These are phyloP conservation scores for Ridgeia piscesae DNA, from an alignment of 1,140 invertebrate species.

Conservation along the genomic window DNA sequence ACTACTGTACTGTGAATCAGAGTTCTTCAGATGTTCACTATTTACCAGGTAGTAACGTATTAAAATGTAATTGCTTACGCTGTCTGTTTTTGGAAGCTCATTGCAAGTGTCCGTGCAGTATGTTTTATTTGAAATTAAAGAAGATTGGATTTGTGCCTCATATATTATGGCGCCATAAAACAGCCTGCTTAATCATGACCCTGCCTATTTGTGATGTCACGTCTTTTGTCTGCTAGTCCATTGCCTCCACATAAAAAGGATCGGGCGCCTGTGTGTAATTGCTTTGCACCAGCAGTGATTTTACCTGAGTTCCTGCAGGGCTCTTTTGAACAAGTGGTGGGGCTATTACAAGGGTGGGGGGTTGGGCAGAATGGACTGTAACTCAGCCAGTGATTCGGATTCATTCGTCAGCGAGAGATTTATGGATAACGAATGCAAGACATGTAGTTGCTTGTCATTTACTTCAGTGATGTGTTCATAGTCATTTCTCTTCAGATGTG, in stretches of 20 bases:
- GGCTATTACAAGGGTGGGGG: not conserved
- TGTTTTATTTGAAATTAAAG: not conserved
- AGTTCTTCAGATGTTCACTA: not conserved
- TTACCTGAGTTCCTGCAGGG: not conserved
- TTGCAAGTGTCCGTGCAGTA: not conserved
- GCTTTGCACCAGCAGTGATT: not conserved
- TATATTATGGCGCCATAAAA: not conserved
- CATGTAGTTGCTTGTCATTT: not conserved
- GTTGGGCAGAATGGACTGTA: not conserved
- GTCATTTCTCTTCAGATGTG: not conserved
- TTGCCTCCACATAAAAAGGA: not conserved
- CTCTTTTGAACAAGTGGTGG: not conserved
- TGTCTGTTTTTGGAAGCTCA: not conserved
- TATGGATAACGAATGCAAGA: not conserved
- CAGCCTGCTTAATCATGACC: not conserved
- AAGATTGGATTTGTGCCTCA: not conserved
- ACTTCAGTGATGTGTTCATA: not conserved
- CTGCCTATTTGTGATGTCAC: not conserved
- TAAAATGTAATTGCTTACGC: not conserved
- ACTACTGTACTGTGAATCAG: too few relatives aligned
- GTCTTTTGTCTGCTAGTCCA: not conserved
- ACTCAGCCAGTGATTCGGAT: not conserved
- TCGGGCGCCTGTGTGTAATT: not conserved
- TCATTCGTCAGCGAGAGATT: not conserved
- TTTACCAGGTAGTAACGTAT: not conserved